These are phyloP conservation scores for Amazona guildingii DNA, from an alignment of 2,113 vertebrate genomes.

Conservation along the genomic window DNA sequence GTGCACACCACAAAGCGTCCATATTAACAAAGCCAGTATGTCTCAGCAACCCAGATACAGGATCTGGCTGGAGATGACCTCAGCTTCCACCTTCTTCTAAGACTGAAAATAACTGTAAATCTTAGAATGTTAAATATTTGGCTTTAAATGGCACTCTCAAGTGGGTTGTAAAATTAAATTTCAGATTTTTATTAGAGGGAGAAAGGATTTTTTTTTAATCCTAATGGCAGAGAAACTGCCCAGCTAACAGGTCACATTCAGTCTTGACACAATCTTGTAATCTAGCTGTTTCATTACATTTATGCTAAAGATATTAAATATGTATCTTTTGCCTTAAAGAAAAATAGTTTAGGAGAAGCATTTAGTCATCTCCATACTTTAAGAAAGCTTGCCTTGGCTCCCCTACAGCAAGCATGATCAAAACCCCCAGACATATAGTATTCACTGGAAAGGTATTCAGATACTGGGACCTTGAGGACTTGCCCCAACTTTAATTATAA, in stretches of 20 bases:
- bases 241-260: background rate
- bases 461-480: background rate
- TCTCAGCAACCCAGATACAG: background rate
- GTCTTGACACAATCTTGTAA: background rate
- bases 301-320: background rate
- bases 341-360: background rate
- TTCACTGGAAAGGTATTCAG: background rate
- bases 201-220: background rate
- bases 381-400: background rate
- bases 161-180: background rate
- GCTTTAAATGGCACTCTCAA: background rate
- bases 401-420: background rate
- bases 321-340: background rate
- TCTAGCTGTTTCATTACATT: background rate
- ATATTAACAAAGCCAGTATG: background rate
- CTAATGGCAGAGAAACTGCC: background rate
- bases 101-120: slow-evolving; percentile 19
- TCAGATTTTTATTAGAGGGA: background rate
- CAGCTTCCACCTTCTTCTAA: slow-evolving; percentile 4
- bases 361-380: background rate
- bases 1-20: background rate
- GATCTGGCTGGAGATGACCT: background rate
- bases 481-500: background rate
- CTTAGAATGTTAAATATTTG: slow-evolving; percentile 30
- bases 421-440: background rate